Percentiles rank a stretch among this genome's conserved stretches.
Conservation (phyloP, 2,888 invertebrate species). For the Drosophila nr. perissopoda region DNA sequence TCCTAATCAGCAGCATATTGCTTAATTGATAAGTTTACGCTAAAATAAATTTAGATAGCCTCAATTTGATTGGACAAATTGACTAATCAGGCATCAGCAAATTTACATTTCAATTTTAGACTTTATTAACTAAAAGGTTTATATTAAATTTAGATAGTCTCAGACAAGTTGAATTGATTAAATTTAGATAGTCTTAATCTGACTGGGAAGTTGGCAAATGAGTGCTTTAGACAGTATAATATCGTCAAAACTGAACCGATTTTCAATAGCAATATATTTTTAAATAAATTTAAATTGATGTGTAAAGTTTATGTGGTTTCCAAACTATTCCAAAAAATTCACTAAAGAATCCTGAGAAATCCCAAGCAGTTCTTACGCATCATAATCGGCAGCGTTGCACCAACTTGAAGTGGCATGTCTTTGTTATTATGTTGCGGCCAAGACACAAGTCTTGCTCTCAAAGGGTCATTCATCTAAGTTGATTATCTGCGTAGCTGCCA, state of each 20-base stretch:
- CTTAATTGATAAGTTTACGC: neutral
- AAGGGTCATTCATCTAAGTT: constrained; percentile 33
- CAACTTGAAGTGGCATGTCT: constrained; percentile 2
- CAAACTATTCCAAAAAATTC: neutral
- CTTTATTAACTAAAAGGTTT: neutral
- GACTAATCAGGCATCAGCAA: neutral
- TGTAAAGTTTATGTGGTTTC: too few species aligned
- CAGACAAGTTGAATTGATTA: neutral
- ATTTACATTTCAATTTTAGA: neutral
- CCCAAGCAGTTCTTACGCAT: neutral
- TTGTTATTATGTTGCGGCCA: neutral
- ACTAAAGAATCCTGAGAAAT: neutral
- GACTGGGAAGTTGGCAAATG: neutral
- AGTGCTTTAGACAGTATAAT: neutral
- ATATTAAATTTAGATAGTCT: neutral
- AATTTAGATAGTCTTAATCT: neutral
- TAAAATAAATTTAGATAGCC: neutral
- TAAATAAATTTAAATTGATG: too few species aligned
- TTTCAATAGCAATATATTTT: neutral
- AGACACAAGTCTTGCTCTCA: constrained; percentile 7
- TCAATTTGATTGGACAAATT: neutral
- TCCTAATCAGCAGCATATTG: constrained; percentile 8
- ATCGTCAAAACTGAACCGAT: neutral
- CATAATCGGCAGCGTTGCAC: neutral
- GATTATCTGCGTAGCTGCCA: constrained; percentile 37